These are phyloP conservation scores for Drosophila gaucha DNA, from an alignment of 2,888 invertebrate genomes.

Conservation along the genomic window DNA sequence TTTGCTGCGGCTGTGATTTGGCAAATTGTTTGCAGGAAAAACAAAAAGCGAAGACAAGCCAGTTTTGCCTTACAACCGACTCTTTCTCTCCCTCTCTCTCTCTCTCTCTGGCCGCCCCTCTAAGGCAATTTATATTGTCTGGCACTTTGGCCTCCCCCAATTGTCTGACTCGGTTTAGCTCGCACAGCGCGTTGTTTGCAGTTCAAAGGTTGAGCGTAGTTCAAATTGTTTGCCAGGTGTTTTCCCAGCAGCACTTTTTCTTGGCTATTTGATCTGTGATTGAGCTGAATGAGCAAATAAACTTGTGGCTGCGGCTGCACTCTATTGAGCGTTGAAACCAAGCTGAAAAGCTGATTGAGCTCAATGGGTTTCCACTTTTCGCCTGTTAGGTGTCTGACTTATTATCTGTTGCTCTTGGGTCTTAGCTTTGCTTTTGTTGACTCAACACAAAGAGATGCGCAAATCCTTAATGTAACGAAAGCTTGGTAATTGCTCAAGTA, in stretches of 20 bases:
- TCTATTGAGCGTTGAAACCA: conserved; percentile 45
- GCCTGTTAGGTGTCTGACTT: conserved; percentile 21
- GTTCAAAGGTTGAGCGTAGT: conserved; percentile 70
- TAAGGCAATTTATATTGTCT: conserved; percentile 30
- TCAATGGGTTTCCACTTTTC: conserved; percentile 35
- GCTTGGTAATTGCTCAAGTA: conserved; percentile 7
- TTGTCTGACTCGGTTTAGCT: conserved; percentile 53
- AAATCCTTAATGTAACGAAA: conserved; percentile 5
- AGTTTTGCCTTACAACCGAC: conserved; percentile 40
- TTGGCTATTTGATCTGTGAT: conserved; percentile 74
- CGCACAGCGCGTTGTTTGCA: conserved; percentile 41
- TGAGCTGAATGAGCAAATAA: conserved; percentile 75
- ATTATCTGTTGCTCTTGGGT: conserved; percentile 47
- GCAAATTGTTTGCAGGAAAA: conserved; percentile 69
- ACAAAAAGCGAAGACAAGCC: conserved; percentile 56
- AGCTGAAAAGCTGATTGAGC: conserved; percentile 48
- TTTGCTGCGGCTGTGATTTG: conserved; percentile 65
- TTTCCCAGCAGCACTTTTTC: conserved; percentile 57
- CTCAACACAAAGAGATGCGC: neutral
- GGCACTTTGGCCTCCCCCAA: conserved; percentile 37
- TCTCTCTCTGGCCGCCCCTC: neutral
- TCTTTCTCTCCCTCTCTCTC: neutral
- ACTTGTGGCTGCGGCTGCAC: conserved; percentile 52
- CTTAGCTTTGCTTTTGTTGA: conserved; percentile 4
- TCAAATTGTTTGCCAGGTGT: conserved; percentile 77